These are phyloP conservation scores for Drosophila cardini DNA, from an alignment of 1,140 invertebrate genomes.

Conservation along the genomic window DNA sequence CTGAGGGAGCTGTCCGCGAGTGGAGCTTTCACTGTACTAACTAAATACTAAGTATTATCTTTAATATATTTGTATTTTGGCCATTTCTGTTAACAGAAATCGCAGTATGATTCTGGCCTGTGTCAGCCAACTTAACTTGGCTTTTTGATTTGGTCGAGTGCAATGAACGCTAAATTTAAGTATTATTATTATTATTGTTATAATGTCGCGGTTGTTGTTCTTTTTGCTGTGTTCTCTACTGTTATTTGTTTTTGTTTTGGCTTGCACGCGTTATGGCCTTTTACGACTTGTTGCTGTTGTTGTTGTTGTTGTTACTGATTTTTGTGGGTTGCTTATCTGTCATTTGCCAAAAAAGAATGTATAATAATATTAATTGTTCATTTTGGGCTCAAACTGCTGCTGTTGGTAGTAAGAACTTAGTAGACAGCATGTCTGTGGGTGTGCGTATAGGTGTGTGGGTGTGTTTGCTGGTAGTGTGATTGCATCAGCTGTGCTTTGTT, in stretches of 20 bases:
- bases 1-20: no score
- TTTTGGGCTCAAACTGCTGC: not conserved
- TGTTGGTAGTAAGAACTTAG: slow-evolving; percentile 5
- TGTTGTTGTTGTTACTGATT: slow-evolving; percentile 16
- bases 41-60: not conserved
- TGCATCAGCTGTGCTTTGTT: slow-evolving; percentile 35
- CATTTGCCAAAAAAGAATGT: slow-evolving; percentile 55
- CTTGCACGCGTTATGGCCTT: slow-evolving; percentile 51
- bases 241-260: slow-evolving; percentile 74
- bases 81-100: slow-evolving; percentile 17
- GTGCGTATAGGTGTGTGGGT: not conserved
- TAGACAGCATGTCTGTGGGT: not conserved
- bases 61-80: not conserved
- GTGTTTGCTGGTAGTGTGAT: not conserved
- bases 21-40: no score
- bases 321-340: slow-evolving; percentile 62
- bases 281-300: slow-evolving; percentile 8
- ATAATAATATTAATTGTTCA: slow-evolving; percentile 16
- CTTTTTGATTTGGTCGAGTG: slow-evolving; percentile 47
- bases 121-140: slow-evolving; percentile 51
- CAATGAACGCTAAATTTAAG: slow-evolving; percentile 60
- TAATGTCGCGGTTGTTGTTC: slow-evolving; percentile 18
- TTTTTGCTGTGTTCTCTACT: slow-evolving; percentile 18
- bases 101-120: slow-evolving; percentile 19
- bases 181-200: slow-evolving; percentile 40